Evolutionary conservation across 2,888 invertebrate species (phyloP).

Genomic region (Cantharis rufa): DNA sequence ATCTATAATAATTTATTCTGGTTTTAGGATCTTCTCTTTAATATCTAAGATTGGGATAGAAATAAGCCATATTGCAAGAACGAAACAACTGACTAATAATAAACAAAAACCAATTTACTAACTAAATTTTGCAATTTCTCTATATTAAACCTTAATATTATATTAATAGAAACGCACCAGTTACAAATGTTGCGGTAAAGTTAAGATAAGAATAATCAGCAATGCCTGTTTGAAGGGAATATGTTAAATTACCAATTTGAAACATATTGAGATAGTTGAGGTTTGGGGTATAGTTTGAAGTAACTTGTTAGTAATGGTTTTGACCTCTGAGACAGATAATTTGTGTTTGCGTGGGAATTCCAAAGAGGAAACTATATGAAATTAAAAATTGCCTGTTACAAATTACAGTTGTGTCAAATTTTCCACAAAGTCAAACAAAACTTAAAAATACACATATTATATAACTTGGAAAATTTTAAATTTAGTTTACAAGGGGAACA

Average conservation of each 20-base stretch:
- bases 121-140: background rate
- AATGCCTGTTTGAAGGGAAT: background rate
- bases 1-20: background rate
- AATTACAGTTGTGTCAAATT: background rate
- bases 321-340: background rate
- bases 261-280: background rate
- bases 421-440: background rate
- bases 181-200: background rate
- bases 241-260: background rate
- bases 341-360: background rate
- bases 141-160: background rate
- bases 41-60: background rate
- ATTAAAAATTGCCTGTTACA: background rate
- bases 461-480: background rate
- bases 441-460: background rate
- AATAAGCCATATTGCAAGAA: background rate
- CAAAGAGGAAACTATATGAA: background rate
- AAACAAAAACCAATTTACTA: background rate
- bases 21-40: background rate
- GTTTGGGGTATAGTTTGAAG: background rate
- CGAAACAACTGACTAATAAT: background rate
- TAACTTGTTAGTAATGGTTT: background rate
- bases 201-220: background rate
- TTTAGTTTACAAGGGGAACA: background rate
- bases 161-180: background rate